phyloP scores from a whole-genome alignment of 2,113 vertebrate species.

The Datnioides undecimradiatus region DNA sequence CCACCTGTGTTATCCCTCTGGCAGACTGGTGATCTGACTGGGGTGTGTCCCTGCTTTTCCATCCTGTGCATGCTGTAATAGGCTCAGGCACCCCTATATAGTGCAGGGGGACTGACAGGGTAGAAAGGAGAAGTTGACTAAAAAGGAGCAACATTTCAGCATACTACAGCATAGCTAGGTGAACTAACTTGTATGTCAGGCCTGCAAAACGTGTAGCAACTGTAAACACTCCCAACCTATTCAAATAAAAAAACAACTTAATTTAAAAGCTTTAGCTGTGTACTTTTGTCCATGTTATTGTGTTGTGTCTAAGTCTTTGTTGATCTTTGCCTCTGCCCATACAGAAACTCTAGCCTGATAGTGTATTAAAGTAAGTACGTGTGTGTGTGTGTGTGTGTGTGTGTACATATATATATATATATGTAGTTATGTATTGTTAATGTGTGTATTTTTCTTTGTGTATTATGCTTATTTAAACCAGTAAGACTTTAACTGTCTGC shows the following conservation, averaged over 20 bases:
- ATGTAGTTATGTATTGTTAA: background rate
- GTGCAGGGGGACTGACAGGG: background rate
- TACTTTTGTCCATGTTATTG: background rate
- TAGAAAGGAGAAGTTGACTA: background rate
- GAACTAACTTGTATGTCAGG: conserved; percentile 13
- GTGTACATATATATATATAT: too few relatives aligned
- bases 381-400: too few relatives aligned
- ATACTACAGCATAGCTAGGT: background rate
- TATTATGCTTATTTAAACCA: background rate
- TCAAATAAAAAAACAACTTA: background rate
- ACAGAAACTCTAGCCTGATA: background rate
- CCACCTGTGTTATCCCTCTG: conserved; percentile 12
- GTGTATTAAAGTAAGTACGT: background rate
- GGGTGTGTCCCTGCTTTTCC: conserved; percentile 52
- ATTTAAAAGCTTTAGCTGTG: background rate
- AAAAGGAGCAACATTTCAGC: background rate
- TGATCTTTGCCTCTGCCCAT: background rate
- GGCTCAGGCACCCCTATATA: background rate
- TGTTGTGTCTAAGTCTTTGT: background rate
- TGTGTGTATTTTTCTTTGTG: too few relatives aligned
- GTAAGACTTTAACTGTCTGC: background rate
- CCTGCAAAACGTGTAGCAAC: conserved; percentile 9
- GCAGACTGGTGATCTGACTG: background rate
- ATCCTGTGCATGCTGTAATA: background rate
- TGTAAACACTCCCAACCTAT: conserved; percentile 2